These are phyloP conservation scores for Rallus limicola DNA, from an alignment of 2,113 vertebrate genomes.

Conservation along the genomic window DNA sequence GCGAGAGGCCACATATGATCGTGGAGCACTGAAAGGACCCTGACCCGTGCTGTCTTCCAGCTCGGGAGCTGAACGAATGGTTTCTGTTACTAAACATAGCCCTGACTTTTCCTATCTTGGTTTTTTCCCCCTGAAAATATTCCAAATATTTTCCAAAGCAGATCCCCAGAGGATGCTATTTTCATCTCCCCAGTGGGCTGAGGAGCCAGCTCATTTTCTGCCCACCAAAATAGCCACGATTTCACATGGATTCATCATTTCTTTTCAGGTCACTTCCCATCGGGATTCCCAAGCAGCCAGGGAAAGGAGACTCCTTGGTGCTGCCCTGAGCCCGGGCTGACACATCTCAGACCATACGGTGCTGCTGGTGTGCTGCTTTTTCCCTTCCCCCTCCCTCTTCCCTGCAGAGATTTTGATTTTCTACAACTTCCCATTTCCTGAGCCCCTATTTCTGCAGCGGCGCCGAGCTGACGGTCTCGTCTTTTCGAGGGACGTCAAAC, in stretches of 20 bases:
- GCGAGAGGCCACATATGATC: fast-evolving
- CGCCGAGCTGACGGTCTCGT: background rate
- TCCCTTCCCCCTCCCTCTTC: background rate
- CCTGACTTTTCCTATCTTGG: background rate
- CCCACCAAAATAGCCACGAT: background rate
- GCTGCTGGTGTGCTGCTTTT: background rate
- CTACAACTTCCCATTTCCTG: background rate
- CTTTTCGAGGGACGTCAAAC: background rate
- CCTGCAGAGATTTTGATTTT: background rate
- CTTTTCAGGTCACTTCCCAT: background rate
- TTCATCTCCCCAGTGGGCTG: background rate
- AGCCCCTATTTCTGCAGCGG: background rate
- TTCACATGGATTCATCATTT: background rate
- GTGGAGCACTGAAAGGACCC: background rate
- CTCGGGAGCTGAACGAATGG: background rate
- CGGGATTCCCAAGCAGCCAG: background rate
- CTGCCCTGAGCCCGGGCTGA: background rate
- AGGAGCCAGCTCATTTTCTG: background rate
- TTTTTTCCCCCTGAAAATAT: background rate
- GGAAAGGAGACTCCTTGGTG: background rate
- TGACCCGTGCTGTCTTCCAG: background rate
- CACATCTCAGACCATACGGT: background rate
- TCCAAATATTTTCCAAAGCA: slow-evolving; percentile 45
- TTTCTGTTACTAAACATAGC: slow-evolving; percentile 17
- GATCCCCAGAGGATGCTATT: slow-evolving; percentile 24